Base-by-base conservation (phyloP, 1,140 invertebrate genomes). In the Palaemon carinicauda region DNA sequence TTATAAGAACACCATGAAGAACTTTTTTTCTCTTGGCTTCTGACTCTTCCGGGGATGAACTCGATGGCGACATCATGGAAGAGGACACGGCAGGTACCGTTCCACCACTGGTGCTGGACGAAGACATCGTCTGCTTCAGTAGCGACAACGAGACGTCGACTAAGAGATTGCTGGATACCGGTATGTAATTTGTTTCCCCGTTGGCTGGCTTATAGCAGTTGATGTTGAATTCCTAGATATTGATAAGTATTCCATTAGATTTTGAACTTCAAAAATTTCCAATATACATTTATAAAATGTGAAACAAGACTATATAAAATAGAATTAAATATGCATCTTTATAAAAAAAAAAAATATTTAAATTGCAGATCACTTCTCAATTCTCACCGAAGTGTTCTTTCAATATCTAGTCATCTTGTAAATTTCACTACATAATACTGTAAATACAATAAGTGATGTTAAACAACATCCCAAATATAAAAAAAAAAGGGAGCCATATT, bases 151-250 rank as follows among this genome's bases (percentile, higher is more conserved):
- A 96, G 9, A 98, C 95, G 92, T 98, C 97, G 10, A 98, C 95
- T 0, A 97, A 95, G 82, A 99, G 95, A 91, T 96, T 96, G n/a
- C 96, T 94, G 0, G 94, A 94, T 0, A 96, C 97, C 7, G 94
- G 94, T 81, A 99, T 98, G 53, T 94, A 93, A 89, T 95, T 96
- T 17, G 97, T 98, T 92, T 99, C 97, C 12, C 98, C 98, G 93
- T 99, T 99, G 0, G 97, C 98, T 54, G 98, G 98, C 94, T 97
- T 98, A 90, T 95, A 98, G 91, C 98, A 99, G 89, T 96, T 95
- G 60, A 97, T 94, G 75, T 95, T 95, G 90, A 97, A 97, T 91
- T 97, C 96, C 92, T 93, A 78, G 19, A 89, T 78, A 79, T 83
- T 89, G 71, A 77, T 4, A 73, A 75, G 74, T 3, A 41, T 41